Percentiles rank a stretch among this genome's conserved stretches.
Evolutionary conservation across 2,113 vertebrate genomes (phyloP).

Genomic region (Sciurus niger): DNA sequence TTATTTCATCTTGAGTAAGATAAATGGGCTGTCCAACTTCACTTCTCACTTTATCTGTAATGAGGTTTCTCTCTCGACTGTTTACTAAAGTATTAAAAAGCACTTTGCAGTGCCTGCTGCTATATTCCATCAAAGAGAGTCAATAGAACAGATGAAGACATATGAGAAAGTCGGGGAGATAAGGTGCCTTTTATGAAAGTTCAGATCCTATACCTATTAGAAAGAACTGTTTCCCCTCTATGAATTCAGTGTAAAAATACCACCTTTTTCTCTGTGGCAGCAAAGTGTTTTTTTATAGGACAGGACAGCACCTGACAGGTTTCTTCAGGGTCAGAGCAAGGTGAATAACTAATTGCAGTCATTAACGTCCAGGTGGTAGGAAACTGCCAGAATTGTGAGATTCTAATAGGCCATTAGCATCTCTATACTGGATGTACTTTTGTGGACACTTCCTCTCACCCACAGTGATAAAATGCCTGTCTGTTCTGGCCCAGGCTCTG

Average conservation of each 20-base stretch:
- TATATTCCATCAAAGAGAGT: constrained; percentile 77
- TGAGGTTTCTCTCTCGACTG: constrained; percentile 80
- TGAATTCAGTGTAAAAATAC: constrained; percentile 11
- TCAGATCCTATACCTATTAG: constrained; percentile 67
- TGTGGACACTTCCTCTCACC: not conserved
- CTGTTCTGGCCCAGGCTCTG: constrained; percentile 10
- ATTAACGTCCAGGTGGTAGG: constrained; percentile 74
- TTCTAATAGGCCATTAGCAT: constrained; percentile 63
- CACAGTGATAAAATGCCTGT: not conserved
- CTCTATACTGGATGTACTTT: not conserved
- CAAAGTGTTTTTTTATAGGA: constrained; percentile 10
- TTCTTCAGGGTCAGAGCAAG: constrained; percentile 55
- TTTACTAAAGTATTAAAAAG: constrained; percentile 84
- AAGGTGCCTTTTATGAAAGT: constrained; percentile 72
- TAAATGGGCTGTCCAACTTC: constrained; percentile 77
- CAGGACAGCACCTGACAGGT: constrained; percentile 45
- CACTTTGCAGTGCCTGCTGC: constrained; percentile 76
- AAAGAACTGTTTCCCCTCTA: constrained; percentile 25
- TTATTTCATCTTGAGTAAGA: constrained; percentile 82
- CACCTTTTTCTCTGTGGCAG: constrained; percentile 46
- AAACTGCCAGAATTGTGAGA: constrained; percentile 38
- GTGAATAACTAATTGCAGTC: constrained; percentile 67
- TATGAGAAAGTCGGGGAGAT: constrained; percentile 69
- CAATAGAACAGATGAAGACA: constrained; percentile 79
- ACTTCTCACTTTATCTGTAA: constrained; percentile 81